phyloP scores from a whole-genome alignment of 1,140 invertebrate genomes.

The Rhagoletis zephyria region DNA sequence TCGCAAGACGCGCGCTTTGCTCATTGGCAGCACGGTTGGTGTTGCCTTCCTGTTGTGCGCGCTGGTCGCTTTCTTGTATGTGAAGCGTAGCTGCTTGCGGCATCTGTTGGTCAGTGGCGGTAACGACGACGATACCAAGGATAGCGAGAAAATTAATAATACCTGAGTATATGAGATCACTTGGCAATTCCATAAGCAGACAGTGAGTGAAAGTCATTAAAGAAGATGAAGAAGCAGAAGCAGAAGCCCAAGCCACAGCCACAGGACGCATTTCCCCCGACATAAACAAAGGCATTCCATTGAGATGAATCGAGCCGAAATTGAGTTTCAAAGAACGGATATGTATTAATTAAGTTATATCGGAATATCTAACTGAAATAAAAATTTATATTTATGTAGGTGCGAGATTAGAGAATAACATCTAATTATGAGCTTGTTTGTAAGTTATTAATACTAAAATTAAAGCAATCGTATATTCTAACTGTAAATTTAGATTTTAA shows the following conservation, averaged over 20 bases:
- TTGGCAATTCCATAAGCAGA: conserved; percentile 62
- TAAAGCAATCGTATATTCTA: conserved; percentile 7
- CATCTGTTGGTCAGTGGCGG: conserved; percentile 62
- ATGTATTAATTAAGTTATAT: neutral
- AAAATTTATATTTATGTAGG: neutral
- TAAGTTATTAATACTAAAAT: neutral
- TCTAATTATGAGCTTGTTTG: neutral
- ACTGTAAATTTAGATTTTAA: conserved; percentile 15
- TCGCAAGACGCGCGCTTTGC: conserved; percentile 77
- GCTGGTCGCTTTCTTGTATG: conserved; percentile 77
- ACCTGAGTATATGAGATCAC: conserved; percentile 67
- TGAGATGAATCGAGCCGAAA: neutral
- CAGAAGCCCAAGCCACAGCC: neutral
- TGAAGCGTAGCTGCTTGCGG: conserved; percentile 70
- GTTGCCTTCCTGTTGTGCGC: conserved; percentile 77
- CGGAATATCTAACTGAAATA: neutral
- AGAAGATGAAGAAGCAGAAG: neutral
- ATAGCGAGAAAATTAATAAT: conserved; percentile 62
- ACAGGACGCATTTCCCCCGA: neutral
- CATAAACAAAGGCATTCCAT: neutral
- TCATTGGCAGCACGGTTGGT: conserved; percentile 78
- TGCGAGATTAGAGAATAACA: neutral
- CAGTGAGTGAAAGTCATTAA: conserved; percentile 1
- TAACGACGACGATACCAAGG: conserved; percentile 62
- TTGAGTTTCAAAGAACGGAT: neutral